Percentiles rank a stretch among this genome's conserved stretches.
Evolutionary conservation across 2,888 invertebrate species (phyloP).

Genomic region (Zele albiditarsus): DNA sequence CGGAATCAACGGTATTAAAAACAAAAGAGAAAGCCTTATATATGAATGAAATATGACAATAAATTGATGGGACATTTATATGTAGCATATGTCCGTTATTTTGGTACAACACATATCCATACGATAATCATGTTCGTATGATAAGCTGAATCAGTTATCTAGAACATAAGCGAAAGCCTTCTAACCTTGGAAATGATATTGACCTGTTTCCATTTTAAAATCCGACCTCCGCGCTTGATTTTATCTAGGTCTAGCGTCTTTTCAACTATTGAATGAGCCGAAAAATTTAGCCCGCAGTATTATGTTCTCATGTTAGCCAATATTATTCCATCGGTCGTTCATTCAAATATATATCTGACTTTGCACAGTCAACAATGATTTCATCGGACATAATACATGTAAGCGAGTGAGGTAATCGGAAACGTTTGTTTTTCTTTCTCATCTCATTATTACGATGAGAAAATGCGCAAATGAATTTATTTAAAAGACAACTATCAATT

Average conservation of each 20-base stretch:
- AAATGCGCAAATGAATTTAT: not conserved
- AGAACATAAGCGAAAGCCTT: conserved; percentile 54
- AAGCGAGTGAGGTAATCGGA: too few relatives aligned
- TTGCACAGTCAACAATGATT: too few relatives aligned
- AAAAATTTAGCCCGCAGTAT: not conserved
- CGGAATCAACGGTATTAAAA: not conserved
- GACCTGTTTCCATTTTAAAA: conserved; percentile 66
- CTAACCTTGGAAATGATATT: conserved; percentile 63
- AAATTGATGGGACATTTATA: not conserved
- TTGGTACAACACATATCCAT: conserved; percentile 7
- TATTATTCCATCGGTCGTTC: not conserved
- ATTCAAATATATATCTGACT: not conserved
- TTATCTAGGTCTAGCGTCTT: conserved; percentile 48
- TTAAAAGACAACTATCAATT: conserved; percentile 10
- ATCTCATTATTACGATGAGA: not conserved
- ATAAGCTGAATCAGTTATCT: conserved; percentile 54
- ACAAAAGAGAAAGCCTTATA: not conserved
- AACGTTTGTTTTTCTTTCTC: not conserved
- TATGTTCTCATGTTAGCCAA: conserved; percentile 10
- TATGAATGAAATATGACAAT: not conserved
- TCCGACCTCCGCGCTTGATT: conserved; percentile 52
- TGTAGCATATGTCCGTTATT: not conserved
- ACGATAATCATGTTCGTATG: conserved; percentile 25
- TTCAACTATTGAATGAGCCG: not conserved
- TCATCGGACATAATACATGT: too few relatives aligned